Evolutionary conservation across 2,888 invertebrate genomes (phyloP).

Genomic region (Trachelus tabidus): DNA sequence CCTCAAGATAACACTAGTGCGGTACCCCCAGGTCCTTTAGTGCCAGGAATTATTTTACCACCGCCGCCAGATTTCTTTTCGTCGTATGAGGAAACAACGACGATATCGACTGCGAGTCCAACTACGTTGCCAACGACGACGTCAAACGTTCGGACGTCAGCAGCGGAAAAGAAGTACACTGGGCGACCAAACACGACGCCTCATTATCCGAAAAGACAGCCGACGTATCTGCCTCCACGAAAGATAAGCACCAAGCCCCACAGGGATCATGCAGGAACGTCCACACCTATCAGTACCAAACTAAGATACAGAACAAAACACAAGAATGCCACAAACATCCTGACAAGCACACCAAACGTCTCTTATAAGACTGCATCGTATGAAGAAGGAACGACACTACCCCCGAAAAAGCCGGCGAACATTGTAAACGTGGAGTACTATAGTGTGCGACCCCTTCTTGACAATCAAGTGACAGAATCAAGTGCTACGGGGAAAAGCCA

Average conservation of each 20-base stretch:
- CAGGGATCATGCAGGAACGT: conserved; percentile 29
- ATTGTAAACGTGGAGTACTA: conserved; percentile 34
- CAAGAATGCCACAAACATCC: conserved; percentile 58
- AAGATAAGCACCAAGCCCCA: conserved; percentile 45
- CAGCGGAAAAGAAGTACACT: conserved; percentile 47
- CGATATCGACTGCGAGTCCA: conserved; percentile 50
- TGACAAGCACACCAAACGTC: conserved; percentile 20
- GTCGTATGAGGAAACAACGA: conserved; percentile 70
- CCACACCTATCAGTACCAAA: conserved; percentile 25
- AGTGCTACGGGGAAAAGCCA: conserved; percentile 58
- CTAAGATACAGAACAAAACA: conserved; percentile 36
- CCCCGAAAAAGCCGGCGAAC: conserved; percentile 38
- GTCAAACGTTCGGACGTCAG: conserved; percentile 32
- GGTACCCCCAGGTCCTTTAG: conserved; percentile 86
- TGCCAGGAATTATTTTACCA: conserved; percentile 88
- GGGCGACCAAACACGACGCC: conserved; percentile 47
- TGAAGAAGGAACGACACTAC: conserved; percentile 46
- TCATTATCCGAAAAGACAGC: conserved; percentile 28
- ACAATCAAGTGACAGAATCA: conserved; percentile 56
- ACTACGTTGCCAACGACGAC: conserved; percentile 16
- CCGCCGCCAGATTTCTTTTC: conserved; percentile 91
- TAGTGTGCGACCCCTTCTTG: conserved; percentile 38
- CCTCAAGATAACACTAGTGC: conserved; percentile 79
- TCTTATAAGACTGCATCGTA: conserved; percentile 26
- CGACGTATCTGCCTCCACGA: conserved; percentile 43